phyloP scores from a whole-genome alignment of 2,113 vertebrate genomes.

The Apus apus region DNA sequence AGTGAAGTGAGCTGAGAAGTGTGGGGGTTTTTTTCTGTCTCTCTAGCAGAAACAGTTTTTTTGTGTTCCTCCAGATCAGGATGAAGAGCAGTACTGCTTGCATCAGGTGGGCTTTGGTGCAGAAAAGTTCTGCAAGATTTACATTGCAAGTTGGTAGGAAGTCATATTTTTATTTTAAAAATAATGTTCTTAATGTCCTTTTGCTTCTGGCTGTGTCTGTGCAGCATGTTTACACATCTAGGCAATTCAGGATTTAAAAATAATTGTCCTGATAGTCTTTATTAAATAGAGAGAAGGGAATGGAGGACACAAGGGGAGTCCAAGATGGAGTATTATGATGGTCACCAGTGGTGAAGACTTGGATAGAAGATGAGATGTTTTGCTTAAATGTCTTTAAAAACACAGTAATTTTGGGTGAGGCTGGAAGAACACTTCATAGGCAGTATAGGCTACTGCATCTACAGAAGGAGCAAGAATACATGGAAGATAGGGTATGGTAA shows the following conservation, averaged over 20 bases:
- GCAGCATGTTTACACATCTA: neutral
- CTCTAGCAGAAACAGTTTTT: neutral
- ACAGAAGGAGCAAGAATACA: neutral
- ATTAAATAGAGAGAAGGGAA: neutral
- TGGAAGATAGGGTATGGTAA: neutral
- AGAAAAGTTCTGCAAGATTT: neutral
- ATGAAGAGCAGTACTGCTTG: neutral
- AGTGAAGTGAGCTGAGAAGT: neutral
- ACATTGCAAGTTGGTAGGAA: neutral
- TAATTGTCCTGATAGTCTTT: neutral
- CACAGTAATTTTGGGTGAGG: neutral
- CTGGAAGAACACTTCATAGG: neutral
- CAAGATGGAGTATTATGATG: neutral
- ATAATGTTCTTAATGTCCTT: neutral
- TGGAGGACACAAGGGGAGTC: neutral
- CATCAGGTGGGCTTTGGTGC: neutral
- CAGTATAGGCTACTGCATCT: neutral
- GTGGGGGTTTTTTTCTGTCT: neutral
- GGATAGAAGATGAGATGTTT: neutral
- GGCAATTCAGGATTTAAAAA: neutral
- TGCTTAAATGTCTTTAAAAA: neutral
- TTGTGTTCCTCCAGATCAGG: neutral
- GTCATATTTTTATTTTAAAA: neutral
- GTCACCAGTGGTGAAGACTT: neutral
- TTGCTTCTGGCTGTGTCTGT: neutral